phyloP scores from a whole-genome alignment of 2,888 invertebrate genomes.

The Lordiphosa andalusiaca region DNA sequence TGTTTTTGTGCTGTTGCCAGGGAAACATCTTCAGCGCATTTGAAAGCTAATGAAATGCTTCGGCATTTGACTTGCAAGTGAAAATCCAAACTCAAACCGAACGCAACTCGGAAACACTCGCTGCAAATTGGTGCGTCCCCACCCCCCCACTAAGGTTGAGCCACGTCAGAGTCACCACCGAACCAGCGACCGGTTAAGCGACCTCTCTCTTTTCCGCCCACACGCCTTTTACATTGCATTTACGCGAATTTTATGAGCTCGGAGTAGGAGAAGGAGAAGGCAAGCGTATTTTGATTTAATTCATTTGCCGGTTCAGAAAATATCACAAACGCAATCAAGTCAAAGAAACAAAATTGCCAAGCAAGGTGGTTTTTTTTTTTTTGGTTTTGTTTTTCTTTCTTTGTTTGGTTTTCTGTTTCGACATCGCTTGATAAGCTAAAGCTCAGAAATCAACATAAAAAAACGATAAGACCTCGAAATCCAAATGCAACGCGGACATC shows the following conservation, averaged over 20 bases:
- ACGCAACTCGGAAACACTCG: conserved; percentile 12
- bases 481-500: conserved; percentile 31
- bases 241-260: conserved; percentile 2
- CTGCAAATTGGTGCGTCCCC: conserved; percentile 36
- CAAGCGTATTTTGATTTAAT: conserved; percentile 42
- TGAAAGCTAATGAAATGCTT: conserved; percentile 27
- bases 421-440: conserved; percentile 45
- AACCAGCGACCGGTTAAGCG: conserved; percentile 2
- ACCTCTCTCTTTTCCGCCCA: conserved; percentile 44
- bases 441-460: conserved; percentile 17
- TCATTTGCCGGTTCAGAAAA: conserved; percentile 34
- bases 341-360: conserved; percentile 7
- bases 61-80: conserved; percentile 18
- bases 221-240: conserved; percentile 45
- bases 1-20: conserved; percentile 47
- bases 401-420: conserved; percentile 26
- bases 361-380: conserved; percentile 5
- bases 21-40: conserved; percentile 29
- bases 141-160: conserved; percentile 50
- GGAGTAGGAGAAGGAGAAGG: neutral
- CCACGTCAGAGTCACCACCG: conserved; percentile 13
- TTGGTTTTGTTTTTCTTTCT: neutral
- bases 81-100: conserved; percentile 14
- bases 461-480: conserved; percentile 36
- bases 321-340: conserved; percentile 9